Evolutionary conservation across 2,888 invertebrate genomes (phyloP), one percentile per base, ranked within the genome.

Genomic region (Harpalus rubripes): DNA sequence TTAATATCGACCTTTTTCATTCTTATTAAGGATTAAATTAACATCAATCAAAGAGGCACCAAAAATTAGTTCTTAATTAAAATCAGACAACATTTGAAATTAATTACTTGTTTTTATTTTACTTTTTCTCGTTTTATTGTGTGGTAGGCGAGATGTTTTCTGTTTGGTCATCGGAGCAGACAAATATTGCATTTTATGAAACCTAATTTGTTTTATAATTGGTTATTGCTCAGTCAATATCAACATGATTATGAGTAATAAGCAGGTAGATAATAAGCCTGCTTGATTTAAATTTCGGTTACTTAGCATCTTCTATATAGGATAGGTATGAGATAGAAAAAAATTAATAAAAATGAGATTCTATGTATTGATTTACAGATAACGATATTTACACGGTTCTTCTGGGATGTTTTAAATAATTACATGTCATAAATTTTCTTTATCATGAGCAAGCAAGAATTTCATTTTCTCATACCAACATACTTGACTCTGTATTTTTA

Each of bases 21-120:
- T 78, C 76, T 76, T 58, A 58, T 78, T 78, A 56, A 39, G 41
- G 18, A 41, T 83, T 83, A 58, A 83, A 83, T 83, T 83, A 82
- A 52, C 72, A 82, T 82, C 82, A 83, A 83, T 83, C 83, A 83
- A 74, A 76, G 52, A 61, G 41, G 81, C 63, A 81, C 63, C 63
- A 83, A 83, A 44, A 83, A 83, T 83, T 72, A 83, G 74, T 72
- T 83, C 74, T 59, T 83, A 83, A 83, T 83, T 83, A 83, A 83
- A 83, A 74, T 41, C 76, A 59, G 72, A 83, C 83, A 83, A 83
- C 83, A 76, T 83, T 83, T 83, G 83, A 83, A 83, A 83, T 83
- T 83, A 83, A 83, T 83, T 83, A 83, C 83, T 16, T 10, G 72
- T 74, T 74, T 39, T 18, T 74, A 16, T 74, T 18, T 52, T 18